Evolutionary conservation across 2,797 vertebrate genomes (phyloP).

Genomic region (Paramormyrops hopkinsi): DNA sequence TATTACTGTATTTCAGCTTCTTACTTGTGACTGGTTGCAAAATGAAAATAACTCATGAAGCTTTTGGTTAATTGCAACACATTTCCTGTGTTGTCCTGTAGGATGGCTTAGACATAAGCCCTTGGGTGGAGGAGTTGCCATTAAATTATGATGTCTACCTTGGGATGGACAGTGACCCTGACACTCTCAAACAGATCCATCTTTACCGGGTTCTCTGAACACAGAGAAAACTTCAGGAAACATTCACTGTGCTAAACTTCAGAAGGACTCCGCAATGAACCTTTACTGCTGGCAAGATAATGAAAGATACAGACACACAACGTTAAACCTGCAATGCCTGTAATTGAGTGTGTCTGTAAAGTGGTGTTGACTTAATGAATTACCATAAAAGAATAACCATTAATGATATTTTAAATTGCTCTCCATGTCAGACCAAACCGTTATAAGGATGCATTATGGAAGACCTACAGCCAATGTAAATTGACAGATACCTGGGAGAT

Average conservation of each 20-base stretch:
- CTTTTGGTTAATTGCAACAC: neutral
- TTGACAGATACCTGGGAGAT: neutral
- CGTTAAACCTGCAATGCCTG: neutral
- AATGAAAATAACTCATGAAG: neutral
- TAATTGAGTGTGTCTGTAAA: neutral
- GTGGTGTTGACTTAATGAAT: neutral
- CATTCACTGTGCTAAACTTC: neutral
- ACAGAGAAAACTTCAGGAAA: neutral
- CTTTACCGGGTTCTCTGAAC: slow-evolving; percentile 75
- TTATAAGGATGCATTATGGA: neutral
- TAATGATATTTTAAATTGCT: neutral
- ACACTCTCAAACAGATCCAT: slow-evolving; percentile 77
- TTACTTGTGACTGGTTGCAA: neutral
- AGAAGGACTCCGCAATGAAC: neutral
- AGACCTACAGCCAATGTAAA: neutral
- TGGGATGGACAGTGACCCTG: slow-evolving; percentile 66
- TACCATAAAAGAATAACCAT: neutral
- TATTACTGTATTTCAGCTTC: neutral
- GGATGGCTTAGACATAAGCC: slow-evolving; percentile 55
- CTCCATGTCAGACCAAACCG: neutral
- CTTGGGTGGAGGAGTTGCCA: slow-evolving; percentile 78
- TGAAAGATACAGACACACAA: neutral
- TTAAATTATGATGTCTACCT: slow-evolving; percentile 63
- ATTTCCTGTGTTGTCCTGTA: slow-evolving; percentile 43
- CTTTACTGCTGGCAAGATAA: neutral